A percentile compares a stretch with the other conserved stretches of the same genome.
phyloP scores from a whole-genome alignment of 92 coral and sea anemone genomes.

The Plumapathes pennacea region DNA sequence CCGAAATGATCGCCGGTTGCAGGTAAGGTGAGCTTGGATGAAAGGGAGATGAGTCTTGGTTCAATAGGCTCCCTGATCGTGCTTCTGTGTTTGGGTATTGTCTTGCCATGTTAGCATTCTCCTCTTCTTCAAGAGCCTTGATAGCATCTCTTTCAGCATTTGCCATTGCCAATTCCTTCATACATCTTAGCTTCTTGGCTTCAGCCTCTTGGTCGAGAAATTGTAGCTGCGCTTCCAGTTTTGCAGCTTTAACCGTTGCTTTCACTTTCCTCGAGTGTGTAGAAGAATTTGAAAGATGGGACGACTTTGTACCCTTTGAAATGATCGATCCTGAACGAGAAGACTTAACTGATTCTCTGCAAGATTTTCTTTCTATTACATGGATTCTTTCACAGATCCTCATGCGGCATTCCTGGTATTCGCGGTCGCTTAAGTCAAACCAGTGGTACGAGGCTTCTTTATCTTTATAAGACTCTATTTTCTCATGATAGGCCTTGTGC shows the following conservation, averaged over 20 bases:
- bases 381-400: slow-evolving; percentile 28
- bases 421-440: slow-evolving; percentile 32
- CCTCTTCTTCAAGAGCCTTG: slow-evolving; percentile 21
- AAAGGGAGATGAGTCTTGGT: too few species aligned
- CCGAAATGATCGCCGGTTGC: slow-evolving; percentile 58
- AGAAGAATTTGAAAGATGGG: slow-evolving; percentile 23
- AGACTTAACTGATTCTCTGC: background rate
- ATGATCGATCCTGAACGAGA: background rate
- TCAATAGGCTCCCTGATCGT: too few species aligned
- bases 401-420: slow-evolving; percentile 17
- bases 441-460: slow-evolving; percentile 22
- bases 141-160: slow-evolving; percentile 30
- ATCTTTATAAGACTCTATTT: slow-evolving; percentile 4
- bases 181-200: background rate
- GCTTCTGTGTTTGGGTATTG: background rate
- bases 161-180: slow-evolving; percentile 27
- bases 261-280: slow-evolving; percentile 21
- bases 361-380: slow-evolving; percentile 22
- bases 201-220: slow-evolving; percentile 7
- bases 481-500: slow-evolving; percentile 2
- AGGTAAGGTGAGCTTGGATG: too few species aligned
- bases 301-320: background rate
- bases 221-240: slow-evolving; percentile 5
- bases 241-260: slow-evolving; percentile 36
- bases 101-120: background rate